Evolutionary conservation across 2,797 vertebrate genomes (phyloP), one percentile per base, ranked within the genome.

Genomic region (Erithacus rubecula): DNA sequence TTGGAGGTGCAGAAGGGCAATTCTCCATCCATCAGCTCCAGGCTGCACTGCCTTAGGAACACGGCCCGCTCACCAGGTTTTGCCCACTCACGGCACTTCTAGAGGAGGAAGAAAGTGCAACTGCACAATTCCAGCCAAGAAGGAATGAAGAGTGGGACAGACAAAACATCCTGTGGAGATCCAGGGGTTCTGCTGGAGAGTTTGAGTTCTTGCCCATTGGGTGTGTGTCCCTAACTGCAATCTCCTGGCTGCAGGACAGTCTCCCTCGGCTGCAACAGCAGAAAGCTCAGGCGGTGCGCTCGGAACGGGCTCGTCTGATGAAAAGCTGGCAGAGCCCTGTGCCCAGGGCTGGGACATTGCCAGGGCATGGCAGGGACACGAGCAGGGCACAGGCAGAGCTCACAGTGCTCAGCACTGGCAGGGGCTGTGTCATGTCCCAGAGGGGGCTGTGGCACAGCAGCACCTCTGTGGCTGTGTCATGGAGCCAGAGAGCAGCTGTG

Each of bases 141-240:
- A 83, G 3, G 12, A 91, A 69, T 26, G 55, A 26, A 77, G 85
- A 78, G 65, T 44, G 72, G 60, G 60, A 85, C 80, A 72, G 62
- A 81, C 37, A 49, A 41, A 76, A 56, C 59, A 51, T 56, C n/a
- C 85, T 91, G 78, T 59, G 70, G 32, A 83, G 70, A 58, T 64
- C 26, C 51, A 90, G 80, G 78, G 5, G 29, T 91, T 91, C 65
- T 68, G 24, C 92, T 91, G 29, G 20, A 47, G 67, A 52, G 78
- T 80, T 67, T 72, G 2, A 22, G 76, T 93, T 87, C 92, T 94
- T 94, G 93, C 70, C 90, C 87, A 32, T 58, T 95, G 89, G 80
- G 65, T 93, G 94, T 96, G 87, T 96, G 80, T 95, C 90, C 84
- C 87, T 95, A 81, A 91, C 88, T 95, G 93, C 96, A 84, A 83